Conservation (phyloP, 1,140 invertebrate genomes). For the Meloidogyne floridensis region DNA sequence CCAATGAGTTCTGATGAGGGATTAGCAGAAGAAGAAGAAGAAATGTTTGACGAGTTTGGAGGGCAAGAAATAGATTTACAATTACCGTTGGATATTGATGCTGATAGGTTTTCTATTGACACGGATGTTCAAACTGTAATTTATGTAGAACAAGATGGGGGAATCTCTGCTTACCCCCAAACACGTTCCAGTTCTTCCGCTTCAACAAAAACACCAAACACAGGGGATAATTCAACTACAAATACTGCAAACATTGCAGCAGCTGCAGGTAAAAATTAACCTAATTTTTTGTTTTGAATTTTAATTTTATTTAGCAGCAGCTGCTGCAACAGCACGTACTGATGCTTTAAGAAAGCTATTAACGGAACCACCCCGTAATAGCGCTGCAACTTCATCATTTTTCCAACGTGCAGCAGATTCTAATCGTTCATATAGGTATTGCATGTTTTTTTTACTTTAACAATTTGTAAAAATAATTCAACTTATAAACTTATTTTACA, state of each 20-base stretch:
- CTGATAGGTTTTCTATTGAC: slow-evolving; percentile 36
- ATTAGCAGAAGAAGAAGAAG: slow-evolving; percentile 21
- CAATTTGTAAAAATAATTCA: background rate
- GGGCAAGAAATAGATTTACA: background rate
- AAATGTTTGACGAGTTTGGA: slow-evolving; percentile 15
- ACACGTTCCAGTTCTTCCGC: slow-evolving; percentile 8
- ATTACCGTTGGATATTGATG: background rate
- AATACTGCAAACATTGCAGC: background rate
- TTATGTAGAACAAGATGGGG: slow-evolving; percentile 20
- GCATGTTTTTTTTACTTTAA: background rate
- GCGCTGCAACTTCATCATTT: background rate
- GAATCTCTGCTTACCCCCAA: background rate
- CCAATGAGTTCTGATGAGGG: slow-evolving; percentile 35
- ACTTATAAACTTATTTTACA: background rate
- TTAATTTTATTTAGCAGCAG: background rate
- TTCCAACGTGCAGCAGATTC: slow-evolving; percentile 38
- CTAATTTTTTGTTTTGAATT: background rate
- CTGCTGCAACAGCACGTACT: slow-evolving; percentile 27
- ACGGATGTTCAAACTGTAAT: slow-evolving; percentile 49
- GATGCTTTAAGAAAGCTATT: slow-evolving; percentile 51
- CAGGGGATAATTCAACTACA: slow-evolving; percentile 4
- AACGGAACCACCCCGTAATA: slow-evolving; percentile 21
- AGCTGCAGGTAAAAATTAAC: background rate
- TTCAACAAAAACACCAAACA: slow-evolving; percentile 10
- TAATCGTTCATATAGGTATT: slow-evolving; percentile 34